A percentile compares a stretch with the other conserved stretches of the same genome.
Conservation (phyloP, 2,888 invertebrate genomes). For the Lathronympha strigana region DNA sequence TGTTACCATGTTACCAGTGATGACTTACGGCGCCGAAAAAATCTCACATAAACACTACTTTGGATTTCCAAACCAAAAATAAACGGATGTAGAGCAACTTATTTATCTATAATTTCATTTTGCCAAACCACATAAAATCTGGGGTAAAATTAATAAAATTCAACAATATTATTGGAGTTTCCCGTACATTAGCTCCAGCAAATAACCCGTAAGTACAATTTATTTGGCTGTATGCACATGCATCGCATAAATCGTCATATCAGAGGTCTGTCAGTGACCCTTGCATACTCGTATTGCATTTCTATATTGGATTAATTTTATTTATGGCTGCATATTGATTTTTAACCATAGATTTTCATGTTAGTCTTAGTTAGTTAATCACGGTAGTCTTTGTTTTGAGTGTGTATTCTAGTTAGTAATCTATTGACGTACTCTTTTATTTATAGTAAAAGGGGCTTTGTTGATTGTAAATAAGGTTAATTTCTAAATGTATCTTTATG, state of each 20-base stretch:
- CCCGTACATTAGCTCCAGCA: slow-evolving; percentile 55
- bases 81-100: too few relatives aligned
- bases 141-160: slow-evolving; percentile 35
- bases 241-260: slow-evolving; percentile 60
- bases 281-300: slow-evolving; percentile 56
- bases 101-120: slow-evolving; percentile 4
- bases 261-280: slow-evolving; percentile 55
- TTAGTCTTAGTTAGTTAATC: too few relatives aligned
- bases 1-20: too few relatives aligned
- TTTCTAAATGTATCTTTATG: too few relatives aligned
- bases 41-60: too few relatives aligned
- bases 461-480: too few relatives aligned
- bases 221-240: slow-evolving; percentile 53
- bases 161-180: slow-evolving; percentile 51
- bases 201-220: slow-evolving; percentile 38
- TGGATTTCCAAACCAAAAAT: too few relatives aligned
- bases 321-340: slow-evolving; percentile 52
- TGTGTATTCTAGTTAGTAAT: too few relatives aligned
- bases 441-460: too few relatives aligned
- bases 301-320: slow-evolving; percentile 56
- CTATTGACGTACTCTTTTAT: too few relatives aligned
- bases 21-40: too few relatives aligned
- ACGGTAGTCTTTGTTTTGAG: too few relatives aligned
- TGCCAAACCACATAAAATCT: slow-evolving; percentile 19
- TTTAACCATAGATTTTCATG: slow-evolving; percentile 6